Conservation (phyloP, 2,797 vertebrate species). For the Sebastes taczanowskii region DNA sequence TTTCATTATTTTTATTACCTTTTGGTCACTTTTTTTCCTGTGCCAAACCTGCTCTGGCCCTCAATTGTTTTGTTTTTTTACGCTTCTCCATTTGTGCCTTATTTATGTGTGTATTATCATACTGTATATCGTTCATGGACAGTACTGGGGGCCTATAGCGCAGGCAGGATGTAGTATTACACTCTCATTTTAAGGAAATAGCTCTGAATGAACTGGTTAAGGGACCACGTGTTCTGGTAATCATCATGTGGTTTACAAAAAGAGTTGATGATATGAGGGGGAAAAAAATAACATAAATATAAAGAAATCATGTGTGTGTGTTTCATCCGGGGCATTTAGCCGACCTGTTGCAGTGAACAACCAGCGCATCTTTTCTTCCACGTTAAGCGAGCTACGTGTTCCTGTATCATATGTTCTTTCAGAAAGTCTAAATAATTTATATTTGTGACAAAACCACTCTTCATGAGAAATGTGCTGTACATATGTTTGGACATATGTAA, state of each 20-base stretch:
- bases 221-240: conserved; percentile 57
- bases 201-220: conserved; percentile 31
- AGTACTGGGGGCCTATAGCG: conserved; percentile 32
- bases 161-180: conserved; percentile 71
- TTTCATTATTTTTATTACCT: conserved; percentile 54
- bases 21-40: conserved; percentile 54
- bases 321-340: conserved; percentile 40
- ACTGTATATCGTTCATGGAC: conserved; percentile 59
- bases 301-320: conserved; percentile 5
- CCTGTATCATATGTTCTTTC: conserved; percentile 77
- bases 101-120: conserved; percentile 76
- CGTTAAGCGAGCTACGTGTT: conserved; percentile 57
- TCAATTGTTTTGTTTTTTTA: conserved; percentile 1
- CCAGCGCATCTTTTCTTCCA: conserved; percentile 60
- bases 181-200: conserved; percentile 38
- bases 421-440: conserved; percentile 93
- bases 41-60: conserved; percentile 74
- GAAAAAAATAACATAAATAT: not conserved
- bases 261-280: conserved; percentile 15
- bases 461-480: conserved; percentile 94
- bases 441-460: conserved; percentile 97
- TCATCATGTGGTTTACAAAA: conserved; percentile 25
- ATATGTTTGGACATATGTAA: conserved; percentile 99
- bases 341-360: conserved; percentile 51
- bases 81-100: conserved; percentile 83